Percentiles rank a stretch among this genome's conserved stretches.
These are phyloP conservation scores for Australoheros facetus DNA, from an alignment of 2,797 vertebrate species.

Conservation along the genomic window DNA sequence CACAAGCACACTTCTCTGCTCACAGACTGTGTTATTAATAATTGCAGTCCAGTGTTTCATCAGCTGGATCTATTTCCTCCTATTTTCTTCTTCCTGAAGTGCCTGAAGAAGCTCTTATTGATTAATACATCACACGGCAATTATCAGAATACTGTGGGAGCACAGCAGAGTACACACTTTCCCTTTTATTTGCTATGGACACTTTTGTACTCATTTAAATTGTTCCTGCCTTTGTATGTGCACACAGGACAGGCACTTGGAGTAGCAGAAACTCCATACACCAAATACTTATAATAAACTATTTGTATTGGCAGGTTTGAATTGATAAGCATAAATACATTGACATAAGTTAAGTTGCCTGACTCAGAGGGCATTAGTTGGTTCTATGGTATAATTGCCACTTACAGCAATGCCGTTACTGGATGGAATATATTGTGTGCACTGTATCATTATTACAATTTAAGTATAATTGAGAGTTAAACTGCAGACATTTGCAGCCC, in stretches of 20 bases:
- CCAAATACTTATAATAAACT: no score
- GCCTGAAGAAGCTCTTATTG: neutral
- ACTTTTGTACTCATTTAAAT: neutral
- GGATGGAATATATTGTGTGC: neutral
- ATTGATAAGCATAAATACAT: neutral
- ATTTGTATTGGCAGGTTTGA: neutral
- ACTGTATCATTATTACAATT: neutral
- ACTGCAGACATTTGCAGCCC: neutral
- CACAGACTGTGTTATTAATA: neutral
- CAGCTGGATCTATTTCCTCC: neutral
- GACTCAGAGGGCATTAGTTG: neutral
- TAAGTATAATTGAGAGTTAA: neutral
- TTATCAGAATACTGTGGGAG: neutral
- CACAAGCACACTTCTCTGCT: neutral
- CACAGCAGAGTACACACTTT: neutral
- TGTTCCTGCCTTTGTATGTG: neutral
- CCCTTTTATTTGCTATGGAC: neutral
- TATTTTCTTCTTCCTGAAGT: neutral
- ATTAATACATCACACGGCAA: neutral
- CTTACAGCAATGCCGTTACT: neutral
- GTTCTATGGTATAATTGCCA: neutral
- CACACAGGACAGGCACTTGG: rapidly evolving
- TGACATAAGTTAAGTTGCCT: neutral
- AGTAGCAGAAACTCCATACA: neutral
- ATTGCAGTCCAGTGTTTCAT: neutral